Base-by-base conservation (phyloP, 2,888 invertebrate genomes). In the Drosophila paramelanica region DNA sequence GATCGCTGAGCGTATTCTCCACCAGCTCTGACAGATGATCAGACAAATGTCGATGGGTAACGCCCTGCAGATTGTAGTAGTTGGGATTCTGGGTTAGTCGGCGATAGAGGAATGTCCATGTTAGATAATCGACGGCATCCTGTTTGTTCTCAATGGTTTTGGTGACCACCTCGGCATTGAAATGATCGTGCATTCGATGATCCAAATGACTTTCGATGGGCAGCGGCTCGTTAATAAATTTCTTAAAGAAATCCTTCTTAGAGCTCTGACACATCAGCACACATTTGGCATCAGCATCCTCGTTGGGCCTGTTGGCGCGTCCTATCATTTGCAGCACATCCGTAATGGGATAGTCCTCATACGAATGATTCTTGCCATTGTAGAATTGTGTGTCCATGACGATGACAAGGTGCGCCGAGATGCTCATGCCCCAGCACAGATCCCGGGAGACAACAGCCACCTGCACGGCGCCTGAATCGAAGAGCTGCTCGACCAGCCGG, bases 61-160 rank as follows among this genome's bases (percentile, higher is more conserved):
- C 97, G 1, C 98, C 98, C 93, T 99, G 99, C 49, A 99, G 93
- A 91, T 98, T 99, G 93, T 99, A 99, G 91, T 99, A 99, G 93
- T 99, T 99, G 0, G 99, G 99, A 93, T 99, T 99, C 93, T 99
- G 99, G 1, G 99, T 99, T 87, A 99, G 94, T 50, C 99, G 94
- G 3, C 99, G 94, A 92, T 99, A 99, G 11, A 99, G 93, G 94
- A 99, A 98, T 0, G 99, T 99, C 99, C 99, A 99, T 0, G 99
- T 99, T 20, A 99, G 94, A 90, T 99, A 99, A 93, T 99, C 99
- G 0, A 99, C 99, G 0, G 99, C 99, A 91, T 99, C 99, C 92
- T 99, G 99, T 91, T 99, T 99, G 93, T 99, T 99, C 93, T 99
- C 99, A 83, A 99, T 98, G 0, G 99, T 99, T 93, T 99, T 99